Evolutionary conservation across 1,140 invertebrate species (phyloP).

Genomic region (Lepidostoma basale): DNA sequence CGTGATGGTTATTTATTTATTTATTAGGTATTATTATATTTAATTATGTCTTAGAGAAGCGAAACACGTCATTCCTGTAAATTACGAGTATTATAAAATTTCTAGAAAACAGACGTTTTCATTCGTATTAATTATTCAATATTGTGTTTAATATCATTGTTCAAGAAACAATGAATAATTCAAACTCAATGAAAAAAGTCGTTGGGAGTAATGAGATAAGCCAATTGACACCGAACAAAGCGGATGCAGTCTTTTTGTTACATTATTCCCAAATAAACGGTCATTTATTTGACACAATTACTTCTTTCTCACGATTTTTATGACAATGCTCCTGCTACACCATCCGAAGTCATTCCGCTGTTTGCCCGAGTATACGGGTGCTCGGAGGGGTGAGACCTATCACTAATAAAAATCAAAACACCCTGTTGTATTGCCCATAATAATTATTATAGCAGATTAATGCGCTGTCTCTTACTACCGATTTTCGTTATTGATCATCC

Average conservation of each 20-base stretch:
- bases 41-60: no score
- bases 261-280: slow-evolving; percentile 42
- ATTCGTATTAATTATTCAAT: no score
- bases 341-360: background rate
- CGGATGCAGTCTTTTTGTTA: slow-evolving; percentile 28
- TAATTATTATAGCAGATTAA: no score
- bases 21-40: no score
- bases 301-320: slow-evolving; percentile 31
- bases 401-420: slow-evolving; percentile 2
- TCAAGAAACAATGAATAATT: background rate
- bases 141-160: no score
- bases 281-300: slow-evolving; percentile 34
- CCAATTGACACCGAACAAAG: slow-evolving; percentile 23
- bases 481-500: no score
- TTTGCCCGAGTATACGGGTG: slow-evolving; percentile 15
- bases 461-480: no score
- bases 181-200: background rate
- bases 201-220: slow-evolving; percentile 22
- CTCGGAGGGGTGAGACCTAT: background rate
- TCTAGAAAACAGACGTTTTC: no score
- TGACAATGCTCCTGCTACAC: no score
- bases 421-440: background rate
- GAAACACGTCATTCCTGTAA: no score
- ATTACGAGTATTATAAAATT: no score
- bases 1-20: no score